Evolutionary conservation across 2,113 vertebrate species (phyloP), one percentile per base, ranked within the genome.

Genomic region (Neomonachus schauinslandi): DNA sequence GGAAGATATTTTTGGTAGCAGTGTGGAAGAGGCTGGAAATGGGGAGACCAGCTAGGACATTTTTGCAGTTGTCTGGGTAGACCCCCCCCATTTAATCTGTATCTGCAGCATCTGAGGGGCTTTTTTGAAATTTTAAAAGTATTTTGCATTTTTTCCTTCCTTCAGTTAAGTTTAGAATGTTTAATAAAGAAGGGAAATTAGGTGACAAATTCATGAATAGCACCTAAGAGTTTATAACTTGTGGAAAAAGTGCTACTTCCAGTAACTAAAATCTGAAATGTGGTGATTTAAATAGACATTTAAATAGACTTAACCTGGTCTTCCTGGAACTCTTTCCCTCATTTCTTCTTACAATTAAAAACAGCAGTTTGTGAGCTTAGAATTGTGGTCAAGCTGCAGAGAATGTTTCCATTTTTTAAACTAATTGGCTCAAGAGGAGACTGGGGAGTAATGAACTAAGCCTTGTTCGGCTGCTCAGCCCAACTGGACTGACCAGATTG

Each of bases 131-230:
- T 42, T 69, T 95, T 81, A 82, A 86, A 80, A 94, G 26, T 65
- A 42, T 22, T 63, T 57, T 57, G 22, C 42, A 63, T 61, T 76
- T 97, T 92, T 96, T 12, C 63, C 89, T 93, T 67, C 55, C 84
- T 92, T 51, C 55, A 67, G 24, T 77, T 92, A 92, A 84, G 80
- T 96, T 93, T 71, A 80, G 74, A 90, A 79, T 46, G 46, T 95
- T 98, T 94, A 90, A 94, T 87, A 74, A 84, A 80, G 74, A 42
- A 63, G 53, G 49, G 74, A 92, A 94, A 86, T 77, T 71, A 95
- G 84, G 92, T 80, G 92, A 83, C 49, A 65, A 28, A 57, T 92
- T 96, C 24, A 3, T 81, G 33, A 87, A 69, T 79, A 53, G 72
- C 46, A 92, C 95, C 74, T 79, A 49, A 65, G 74, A 86, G 83